phyloP scores from a whole-genome alignment of 2,888 invertebrate genomes.

The Drosophila nigritarsus region DNA sequence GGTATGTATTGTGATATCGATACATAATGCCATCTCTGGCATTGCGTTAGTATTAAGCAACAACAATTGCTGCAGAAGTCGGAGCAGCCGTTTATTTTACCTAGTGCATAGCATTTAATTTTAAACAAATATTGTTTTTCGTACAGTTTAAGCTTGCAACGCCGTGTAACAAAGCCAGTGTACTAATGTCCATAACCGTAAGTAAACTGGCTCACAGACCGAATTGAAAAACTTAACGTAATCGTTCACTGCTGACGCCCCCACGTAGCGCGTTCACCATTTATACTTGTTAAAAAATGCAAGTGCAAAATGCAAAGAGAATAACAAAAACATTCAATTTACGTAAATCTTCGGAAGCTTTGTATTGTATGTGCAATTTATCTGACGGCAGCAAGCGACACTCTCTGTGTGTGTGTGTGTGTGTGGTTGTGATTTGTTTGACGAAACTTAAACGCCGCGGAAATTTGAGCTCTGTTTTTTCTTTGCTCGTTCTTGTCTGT shows the following conservation, averaged over 20 bases:
- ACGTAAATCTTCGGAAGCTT: slow-evolving; percentile 30
- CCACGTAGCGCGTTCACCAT: slow-evolving; percentile 61
- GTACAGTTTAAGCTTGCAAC: slow-evolving; percentile 51
- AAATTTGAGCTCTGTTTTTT: slow-evolving; percentile 70
- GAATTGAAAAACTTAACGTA: slow-evolving; percentile 6
- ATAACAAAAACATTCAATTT: slow-evolving; percentile 38
- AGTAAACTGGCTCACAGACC: slow-evolving; percentile 57
- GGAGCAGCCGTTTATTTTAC: slow-evolving; percentile 65
- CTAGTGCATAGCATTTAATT: slow-evolving; percentile 52
- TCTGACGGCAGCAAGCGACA: slow-evolving; percentile 26
- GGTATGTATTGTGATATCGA: slow-evolving; percentile 3
- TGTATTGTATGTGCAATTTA: slow-evolving; percentile 42
- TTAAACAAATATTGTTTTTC: slow-evolving; percentile 38
- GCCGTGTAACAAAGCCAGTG: slow-evolving; percentile 66
- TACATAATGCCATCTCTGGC: slow-evolving; percentile 20
- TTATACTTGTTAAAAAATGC: slow-evolving; percentile 49
- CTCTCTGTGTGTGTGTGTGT: slow-evolving; percentile 6
- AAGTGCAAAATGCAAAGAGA: slow-evolving; percentile 50
- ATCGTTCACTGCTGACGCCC: slow-evolving; percentile 50
- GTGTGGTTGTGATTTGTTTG: slow-evolving; percentile 25
- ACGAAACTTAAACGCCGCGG: slow-evolving; percentile 66
- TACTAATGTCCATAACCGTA: slow-evolving; percentile 85
- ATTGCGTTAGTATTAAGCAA: slow-evolving; percentile 56
- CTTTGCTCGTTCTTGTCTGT: slow-evolving; percentile 32
- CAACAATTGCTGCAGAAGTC: slow-evolving; percentile 57